These are phyloP conservation scores for Hyposmocoma kahamanoa DNA, from an alignment of 1,140 invertebrate species.

Conservation along the genomic window DNA sequence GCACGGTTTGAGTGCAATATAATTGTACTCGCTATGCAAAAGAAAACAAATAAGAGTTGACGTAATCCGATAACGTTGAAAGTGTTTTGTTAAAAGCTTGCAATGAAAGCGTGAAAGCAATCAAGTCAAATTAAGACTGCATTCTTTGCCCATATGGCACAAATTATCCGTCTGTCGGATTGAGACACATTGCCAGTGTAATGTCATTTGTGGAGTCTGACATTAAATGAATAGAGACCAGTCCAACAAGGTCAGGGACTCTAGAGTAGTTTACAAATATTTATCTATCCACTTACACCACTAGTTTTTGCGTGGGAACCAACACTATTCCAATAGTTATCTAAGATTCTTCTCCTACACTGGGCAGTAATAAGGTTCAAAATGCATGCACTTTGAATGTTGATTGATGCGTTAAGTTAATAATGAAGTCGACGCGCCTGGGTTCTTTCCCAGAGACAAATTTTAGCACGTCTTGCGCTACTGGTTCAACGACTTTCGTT, in stretches of 20 bases:
- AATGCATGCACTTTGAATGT: neutral
- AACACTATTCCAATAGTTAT: neutral
- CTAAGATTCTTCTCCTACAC: neutral
- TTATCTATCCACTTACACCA: slow-evolving; percentile 53
- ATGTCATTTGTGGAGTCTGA: neutral
- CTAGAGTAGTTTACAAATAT: slow-evolving; percentile 54
- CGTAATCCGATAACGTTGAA: no score
- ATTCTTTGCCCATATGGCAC: no score
- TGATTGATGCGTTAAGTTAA: neutral
- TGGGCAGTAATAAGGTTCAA: neutral
- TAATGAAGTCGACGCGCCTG: neutral
- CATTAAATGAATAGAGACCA: neutral
- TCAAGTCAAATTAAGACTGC: no score
- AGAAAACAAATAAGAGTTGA: no score
- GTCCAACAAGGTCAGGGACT: slow-evolving; percentile 33
- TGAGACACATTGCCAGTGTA: no score
- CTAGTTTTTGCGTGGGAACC: slow-evolving; percentile 57
- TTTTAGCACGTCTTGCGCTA: slow-evolving; percentile 34
- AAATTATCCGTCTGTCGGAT: no score
- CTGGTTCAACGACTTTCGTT: slow-evolving; percentile 25
- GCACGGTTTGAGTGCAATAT: no score
- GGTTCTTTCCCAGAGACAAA: slow-evolving; percentile 33
- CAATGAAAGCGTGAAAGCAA: no score
- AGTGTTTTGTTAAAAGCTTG: no score
- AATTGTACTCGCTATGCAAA: no score